Evolutionary conservation across 2,113 vertebrate species (phyloP).

Genomic region (Entelurus aequoreus): DNA sequence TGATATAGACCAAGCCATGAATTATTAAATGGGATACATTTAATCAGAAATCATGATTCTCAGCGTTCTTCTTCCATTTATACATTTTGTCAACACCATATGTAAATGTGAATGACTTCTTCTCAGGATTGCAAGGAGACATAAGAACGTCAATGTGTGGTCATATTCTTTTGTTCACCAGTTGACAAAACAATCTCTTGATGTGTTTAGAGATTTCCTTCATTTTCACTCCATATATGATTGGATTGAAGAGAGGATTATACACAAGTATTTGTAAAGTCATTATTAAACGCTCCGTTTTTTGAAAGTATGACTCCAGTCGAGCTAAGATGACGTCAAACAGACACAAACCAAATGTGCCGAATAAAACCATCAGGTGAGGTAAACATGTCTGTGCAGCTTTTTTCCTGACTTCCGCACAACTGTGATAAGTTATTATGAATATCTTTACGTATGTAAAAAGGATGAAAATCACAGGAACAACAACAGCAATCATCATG

Average conservation of each 20-base stretch:
- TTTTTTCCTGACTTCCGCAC: constrained; percentile 17
- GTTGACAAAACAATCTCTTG: constrained; percentile 14
- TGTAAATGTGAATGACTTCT: too few relatives aligned
- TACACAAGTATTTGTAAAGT: constrained; percentile 23
- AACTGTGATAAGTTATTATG: neutral
- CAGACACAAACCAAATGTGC: constrained; percentile 4
- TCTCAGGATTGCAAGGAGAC: constrained; percentile 11
- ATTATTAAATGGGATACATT: too few relatives aligned
- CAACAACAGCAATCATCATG: neutral
- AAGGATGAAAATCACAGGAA: constrained; percentile 30
- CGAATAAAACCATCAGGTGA: constrained; percentile 29
- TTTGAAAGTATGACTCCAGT: constrained; percentile 14
- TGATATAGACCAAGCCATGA: too few relatives aligned
- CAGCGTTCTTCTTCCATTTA: too few relatives aligned
- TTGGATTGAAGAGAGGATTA: too few relatives aligned
- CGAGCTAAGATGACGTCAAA: constrained; percentile 12
- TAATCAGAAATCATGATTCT: too few relatives aligned
- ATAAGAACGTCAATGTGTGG: constrained; percentile 27
- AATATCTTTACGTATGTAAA: constrained; percentile 38
- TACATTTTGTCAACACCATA: too few relatives aligned
- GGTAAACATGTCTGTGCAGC: constrained; percentile 40
- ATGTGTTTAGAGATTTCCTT: too few relatives aligned
- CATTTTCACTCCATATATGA: too few relatives aligned
- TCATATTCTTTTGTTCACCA: constrained; percentile 39
- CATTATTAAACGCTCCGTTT: constrained; percentile 17